phyloP scores from a whole-genome alignment of 2,113 vertebrate species.

The Coptodon rendalli region DNA sequence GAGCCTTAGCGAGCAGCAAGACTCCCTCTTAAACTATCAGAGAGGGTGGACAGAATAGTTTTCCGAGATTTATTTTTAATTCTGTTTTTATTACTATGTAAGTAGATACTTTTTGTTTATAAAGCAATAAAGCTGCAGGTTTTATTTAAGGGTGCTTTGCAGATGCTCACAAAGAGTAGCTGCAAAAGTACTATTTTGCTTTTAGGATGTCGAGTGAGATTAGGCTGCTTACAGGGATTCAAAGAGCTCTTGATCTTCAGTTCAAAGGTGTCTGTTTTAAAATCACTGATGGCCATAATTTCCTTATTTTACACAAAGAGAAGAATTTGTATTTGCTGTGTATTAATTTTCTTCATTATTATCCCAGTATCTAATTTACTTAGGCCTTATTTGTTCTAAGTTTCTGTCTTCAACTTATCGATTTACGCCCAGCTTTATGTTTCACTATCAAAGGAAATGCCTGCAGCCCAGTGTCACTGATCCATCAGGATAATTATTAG shows the following conservation, averaged over 20 bases:
- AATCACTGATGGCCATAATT: neutral
- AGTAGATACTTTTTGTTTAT: constrained; percentile 16
- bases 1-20: neutral
- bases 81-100: constrained; percentile 39
- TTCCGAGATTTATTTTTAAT: constrained; percentile 33
- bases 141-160: constrained; percentile 7
- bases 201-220: constrained; percentile 5
- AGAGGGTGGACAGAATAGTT: neutral
- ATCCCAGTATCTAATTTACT: neutral
- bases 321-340: neutral
- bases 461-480: neutral
- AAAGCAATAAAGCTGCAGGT: constrained; percentile 15
- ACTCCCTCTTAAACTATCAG: neutral
- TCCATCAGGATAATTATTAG: neutral
- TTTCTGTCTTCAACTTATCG: neutral
- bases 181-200: constrained; percentile 32
- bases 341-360: neutral
- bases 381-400: neutral
- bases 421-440: neutral
- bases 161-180: neutral
- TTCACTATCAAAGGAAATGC: neutral
- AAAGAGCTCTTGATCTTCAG: neutral
- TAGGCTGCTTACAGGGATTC: neutral
- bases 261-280: constrained; percentile 12
- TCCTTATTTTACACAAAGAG: neutral